A percentile compares a stretch with the other conserved stretches of the same genome.
phyloP scores from a whole-genome alignment of 2,797 vertebrate species.

The Sparidentex hasta region DNA sequence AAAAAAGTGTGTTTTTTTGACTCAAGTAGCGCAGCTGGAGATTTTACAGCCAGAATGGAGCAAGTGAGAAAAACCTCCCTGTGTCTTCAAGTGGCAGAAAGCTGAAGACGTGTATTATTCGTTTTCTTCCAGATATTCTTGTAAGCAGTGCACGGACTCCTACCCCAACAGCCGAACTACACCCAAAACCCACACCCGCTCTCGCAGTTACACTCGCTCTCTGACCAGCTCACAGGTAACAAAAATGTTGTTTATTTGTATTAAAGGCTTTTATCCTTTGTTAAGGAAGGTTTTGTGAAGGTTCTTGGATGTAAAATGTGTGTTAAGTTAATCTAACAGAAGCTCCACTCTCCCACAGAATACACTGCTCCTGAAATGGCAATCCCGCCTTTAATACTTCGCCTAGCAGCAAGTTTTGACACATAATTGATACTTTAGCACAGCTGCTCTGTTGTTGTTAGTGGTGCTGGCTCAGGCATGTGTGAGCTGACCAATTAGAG shows the following conservation, averaged over 20 bases:
- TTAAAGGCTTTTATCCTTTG: background rate
- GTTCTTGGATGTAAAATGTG: too few relatives aligned
- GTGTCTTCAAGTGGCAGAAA: background rate
- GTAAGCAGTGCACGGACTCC: conserved; percentile 91
- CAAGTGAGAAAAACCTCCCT: background rate
- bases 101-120: conserved; percentile 9
- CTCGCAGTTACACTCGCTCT: conserved; percentile 95
- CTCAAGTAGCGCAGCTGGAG: conserved; percentile 27
- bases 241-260: background rate
- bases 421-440: too few relatives aligned
- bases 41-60: background rate
- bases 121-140: conserved; percentile 87
- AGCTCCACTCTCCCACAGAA: too few relatives aligned
- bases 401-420: too few relatives aligned
- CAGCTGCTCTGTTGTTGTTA: too few relatives aligned
- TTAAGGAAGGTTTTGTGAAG: too few relatives aligned
- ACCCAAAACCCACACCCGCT: conserved; percentile 93
- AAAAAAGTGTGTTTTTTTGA: conserved; percentile 8
- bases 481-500: too few relatives aligned
- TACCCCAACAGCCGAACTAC: conserved; percentile 91
- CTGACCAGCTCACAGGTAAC: conserved; percentile 97
- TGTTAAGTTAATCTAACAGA: too few relatives aligned
- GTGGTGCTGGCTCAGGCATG: too few relatives aligned
- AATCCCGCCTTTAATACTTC: too few relatives aligned
- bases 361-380: too few relatives aligned